phyloP scores from a whole-genome alignment of 2,113 vertebrate species.

The Ailurus styani region DNA sequence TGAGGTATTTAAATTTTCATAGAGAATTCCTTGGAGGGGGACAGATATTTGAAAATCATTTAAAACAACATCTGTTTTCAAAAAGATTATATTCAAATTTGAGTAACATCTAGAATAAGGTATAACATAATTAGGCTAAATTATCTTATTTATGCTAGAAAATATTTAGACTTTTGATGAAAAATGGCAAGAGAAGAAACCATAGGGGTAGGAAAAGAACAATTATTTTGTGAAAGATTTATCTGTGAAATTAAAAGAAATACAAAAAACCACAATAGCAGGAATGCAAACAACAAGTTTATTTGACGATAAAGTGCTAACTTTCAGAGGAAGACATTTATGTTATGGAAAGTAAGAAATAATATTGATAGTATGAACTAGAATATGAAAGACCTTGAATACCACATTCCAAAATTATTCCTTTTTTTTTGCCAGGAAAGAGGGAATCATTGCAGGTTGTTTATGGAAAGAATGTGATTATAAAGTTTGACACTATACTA shows the following conservation, averaged over 20 bases:
- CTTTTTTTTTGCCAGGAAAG: not conserved
- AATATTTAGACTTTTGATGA: not conserved
- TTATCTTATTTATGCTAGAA: not conserved
- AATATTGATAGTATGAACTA: not conserved
- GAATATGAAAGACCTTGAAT: not conserved
- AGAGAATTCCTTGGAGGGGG: not conserved
- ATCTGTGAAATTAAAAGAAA: not conserved
- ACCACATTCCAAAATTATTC: not conserved
- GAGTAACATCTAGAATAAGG: not conserved
- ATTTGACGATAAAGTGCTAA: not conserved
- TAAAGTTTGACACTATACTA: not conserved
- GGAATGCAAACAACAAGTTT: not conserved
- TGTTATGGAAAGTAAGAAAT: not conserved
- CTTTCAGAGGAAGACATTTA: not conserved
- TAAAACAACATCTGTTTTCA: constrained; percentile 12
- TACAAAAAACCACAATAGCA: not conserved
- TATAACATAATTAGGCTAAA: not conserved
- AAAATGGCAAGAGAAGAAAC: not conserved
- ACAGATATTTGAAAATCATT: not conserved
- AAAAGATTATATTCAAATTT: constrained; percentile 6
- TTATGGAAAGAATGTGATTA: not conserved
- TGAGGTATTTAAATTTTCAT: constrained; percentile 14
- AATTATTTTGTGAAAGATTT: not conserved
- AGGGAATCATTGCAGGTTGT: not conserved
- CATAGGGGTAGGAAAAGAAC: not conserved